Base-by-base conservation (phyloP, 1,140 invertebrate genomes). In the Bilobella aurantiaca region DNA sequence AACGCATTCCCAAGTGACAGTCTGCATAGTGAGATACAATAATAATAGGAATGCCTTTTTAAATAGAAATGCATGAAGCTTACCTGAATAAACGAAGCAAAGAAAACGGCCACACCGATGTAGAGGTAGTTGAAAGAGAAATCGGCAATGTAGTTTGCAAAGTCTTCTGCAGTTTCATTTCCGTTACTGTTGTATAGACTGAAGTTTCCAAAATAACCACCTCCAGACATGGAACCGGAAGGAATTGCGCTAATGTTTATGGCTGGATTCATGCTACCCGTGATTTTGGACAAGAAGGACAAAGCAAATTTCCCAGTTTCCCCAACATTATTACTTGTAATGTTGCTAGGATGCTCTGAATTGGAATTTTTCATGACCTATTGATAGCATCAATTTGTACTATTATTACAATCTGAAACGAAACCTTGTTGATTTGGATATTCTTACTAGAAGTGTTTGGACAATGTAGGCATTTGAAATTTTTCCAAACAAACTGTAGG, bases 1-100 rank as follows among this genome's bases (percentile, higher is more conserved):
- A 21, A 76, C 67, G 60, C 74, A 71, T 69, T 78, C 75, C 78
- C 78, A 79, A 47, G 74, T 77, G 18, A 75, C 62, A 16, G 75
- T 74, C 77, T 42, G 18, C 34, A 42, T 78, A 62, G 37, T 67
- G 74, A 31, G 29, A 58, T 47, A 37, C 31, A 62, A 8, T 65
- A 30, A 28, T 46, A 65, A 30, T 65, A 64, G 16, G 8, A 18
- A 12, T 12, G 14, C 21, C 5, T 14, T 14, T 18, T 46, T 62
- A 46, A 21, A n/a, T 18, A 42, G 18, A 8, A 25, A n/a, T n/a
- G n/a, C n/a, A n/a, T n/a, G n/a, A 21, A 60, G 27, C 37, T 8
- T 28, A 75, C 75, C 71, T 76, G 75, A 28, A 76, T 37, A 57
- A 75, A 73, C 3, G 74, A 68, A 14, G 75, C 65, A 12, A 73